phyloP scores from a whole-genome alignment of 2,113 vertebrate genomes.

The Cyprinodon tularosa region DNA sequence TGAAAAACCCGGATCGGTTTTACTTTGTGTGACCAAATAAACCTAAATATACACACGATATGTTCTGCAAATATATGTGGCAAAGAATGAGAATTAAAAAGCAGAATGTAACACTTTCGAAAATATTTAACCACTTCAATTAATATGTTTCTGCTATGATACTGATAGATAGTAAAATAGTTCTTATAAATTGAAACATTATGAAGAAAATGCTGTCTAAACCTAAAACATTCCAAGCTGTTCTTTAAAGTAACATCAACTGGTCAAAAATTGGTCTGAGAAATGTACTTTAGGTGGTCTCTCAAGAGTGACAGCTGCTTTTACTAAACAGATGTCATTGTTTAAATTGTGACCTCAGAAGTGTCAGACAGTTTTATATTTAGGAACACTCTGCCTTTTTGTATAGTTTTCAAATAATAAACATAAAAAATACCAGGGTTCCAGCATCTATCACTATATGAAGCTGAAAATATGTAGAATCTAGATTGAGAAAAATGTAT shows the following conservation, averaged over 20 bases:
- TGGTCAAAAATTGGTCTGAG: no score
- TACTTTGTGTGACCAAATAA: not conserved
- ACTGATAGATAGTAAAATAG: no score
- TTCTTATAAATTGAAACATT: no score
- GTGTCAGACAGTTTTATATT: not conserved
- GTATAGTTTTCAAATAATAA: no score
- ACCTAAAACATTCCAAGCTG: no score
- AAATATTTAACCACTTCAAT: not conserved
- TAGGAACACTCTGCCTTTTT: not conserved
- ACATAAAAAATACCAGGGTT: not conserved
- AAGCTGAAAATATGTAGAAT: no score
- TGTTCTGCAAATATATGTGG: not conserved
- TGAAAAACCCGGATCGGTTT: not conserved
- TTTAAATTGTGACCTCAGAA: slow-evolving; percentile 21
- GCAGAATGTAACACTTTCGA: not conserved
- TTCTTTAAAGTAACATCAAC: no score
- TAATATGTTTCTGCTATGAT: not conserved
- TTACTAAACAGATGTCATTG: slow-evolving; percentile 15
- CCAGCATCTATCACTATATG: not conserved
- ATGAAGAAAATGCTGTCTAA: no score
- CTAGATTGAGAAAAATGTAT: no score
- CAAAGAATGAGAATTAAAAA: not conserved
- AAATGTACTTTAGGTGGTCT: not conserved
- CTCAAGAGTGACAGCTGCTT: not conserved
- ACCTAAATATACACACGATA: not conserved